phyloP scores from a whole-genome alignment of 2,888 invertebrate species.

The Dryobotodes eremita region DNA sequence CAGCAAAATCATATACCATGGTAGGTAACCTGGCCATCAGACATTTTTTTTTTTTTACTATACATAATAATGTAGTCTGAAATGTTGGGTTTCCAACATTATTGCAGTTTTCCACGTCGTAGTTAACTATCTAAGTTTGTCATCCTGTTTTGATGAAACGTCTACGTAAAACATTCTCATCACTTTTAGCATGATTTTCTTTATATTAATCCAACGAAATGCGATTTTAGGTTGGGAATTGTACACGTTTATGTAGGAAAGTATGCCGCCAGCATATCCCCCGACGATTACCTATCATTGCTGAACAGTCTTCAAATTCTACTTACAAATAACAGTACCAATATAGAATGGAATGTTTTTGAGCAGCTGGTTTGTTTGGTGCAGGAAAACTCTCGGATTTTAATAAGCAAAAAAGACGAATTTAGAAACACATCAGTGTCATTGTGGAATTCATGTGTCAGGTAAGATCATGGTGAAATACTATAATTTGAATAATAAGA shows the following conservation, averaged over 20 bases:
- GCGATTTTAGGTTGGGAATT: conserved; percentile 81
- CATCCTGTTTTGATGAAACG: background rate
- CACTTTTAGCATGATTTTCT: background rate
- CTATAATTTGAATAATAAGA: background rate
- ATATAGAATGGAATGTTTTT: conserved; percentile 76
- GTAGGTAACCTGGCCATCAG: conserved; percentile 69
- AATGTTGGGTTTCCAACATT: background rate
- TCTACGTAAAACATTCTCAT: background rate
- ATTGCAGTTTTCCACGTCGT: background rate
- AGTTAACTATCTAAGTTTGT: background rate
- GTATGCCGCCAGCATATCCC: conserved; percentile 72
- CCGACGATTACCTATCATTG: conserved; percentile 75
- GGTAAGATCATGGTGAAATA: conserved; percentile 71
- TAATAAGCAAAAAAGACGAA: conserved; percentile 63
- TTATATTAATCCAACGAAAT: conserved; percentile 12
- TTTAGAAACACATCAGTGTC: conserved; percentile 68
- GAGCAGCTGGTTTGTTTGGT: conserved; percentile 74
- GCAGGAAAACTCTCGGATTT: conserved; percentile 66
- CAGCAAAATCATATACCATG: conserved; percentile 82
- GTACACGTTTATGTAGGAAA: conserved; percentile 78
- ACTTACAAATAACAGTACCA: conserved; percentile 71
- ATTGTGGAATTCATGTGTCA: conserved; percentile 85
- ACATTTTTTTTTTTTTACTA: conserved; percentile 7
- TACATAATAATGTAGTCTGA: background rate
- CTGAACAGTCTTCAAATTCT: conserved; percentile 75